Base-by-base conservation (phyloP, 1,140 invertebrate genomes). In the Drosophila mayri region DNA sequence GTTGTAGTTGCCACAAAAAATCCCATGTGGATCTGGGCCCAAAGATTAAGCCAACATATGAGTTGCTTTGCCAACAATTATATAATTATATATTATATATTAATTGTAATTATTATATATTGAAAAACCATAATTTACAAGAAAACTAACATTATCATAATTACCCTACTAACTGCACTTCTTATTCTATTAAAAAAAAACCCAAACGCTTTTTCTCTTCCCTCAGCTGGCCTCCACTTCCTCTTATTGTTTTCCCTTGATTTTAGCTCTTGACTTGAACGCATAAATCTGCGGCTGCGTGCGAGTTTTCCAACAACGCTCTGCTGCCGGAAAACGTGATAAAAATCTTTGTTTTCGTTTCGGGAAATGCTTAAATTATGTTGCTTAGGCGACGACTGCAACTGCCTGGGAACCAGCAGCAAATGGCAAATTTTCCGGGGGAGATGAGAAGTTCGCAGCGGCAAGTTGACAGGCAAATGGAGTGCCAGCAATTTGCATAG, bases 221-320 rank as follows among this genome's bases (percentile, higher is more conserved):
- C 11, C 20, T 20, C 37, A 1, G 35, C 30, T 54, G 22, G 25
- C 22, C 20, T 30, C 28, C 28, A 25, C 8, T 61, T 60, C 43
- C 16, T 22, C 32, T 49, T 76, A 61, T 54, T 67, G 65, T 67
- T 67, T 63, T 67, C 44, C 44, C 40, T 12, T 40, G 40, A 43
- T 77, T 77, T 66, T 61, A 20, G 35, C 70, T 64, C 58, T 64
- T 64, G 64, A 61, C 44, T 76, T 80, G 41, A 44, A 30, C 60
- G 64, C 81, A 80, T 85, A 85, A 85, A 81, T 84, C 62, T 61
- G 67, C 66, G 60, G 44, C 61, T 58, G 66, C 62, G 76, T 81
- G 77, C 46, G 67, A 85, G 65, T 81, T 85, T 76, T 73, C 55
- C 81, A 54, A 50, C 20, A 22, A n/a, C 28, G 20, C 12, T 9